Base-by-base conservation (phyloP, 2,797 vertebrate species). In the Tinamus major region DNA sequence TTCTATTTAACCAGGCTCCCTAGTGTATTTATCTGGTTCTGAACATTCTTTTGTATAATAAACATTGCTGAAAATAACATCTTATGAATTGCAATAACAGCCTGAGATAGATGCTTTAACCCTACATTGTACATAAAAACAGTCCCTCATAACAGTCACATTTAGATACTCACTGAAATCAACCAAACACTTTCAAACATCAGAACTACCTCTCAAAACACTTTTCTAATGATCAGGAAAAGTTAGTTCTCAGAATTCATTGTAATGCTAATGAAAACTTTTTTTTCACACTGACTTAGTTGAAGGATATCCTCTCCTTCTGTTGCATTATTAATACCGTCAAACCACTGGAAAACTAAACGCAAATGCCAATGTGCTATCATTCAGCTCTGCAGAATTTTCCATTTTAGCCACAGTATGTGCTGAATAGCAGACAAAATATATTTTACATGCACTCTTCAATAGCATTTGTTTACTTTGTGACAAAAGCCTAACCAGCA, bases 301-400 rank as follows among this genome's bases (percentile, higher is more conserved):
- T 91, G 93, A 95, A 96, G 96, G 94, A 96, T 97, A 96, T 95
- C 91, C 93, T 97, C 96, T 95, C 93, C 94, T 96, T 71, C 87
- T 93, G 70, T 71, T 97, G 90, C 92, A 97, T 97, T 97, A 96
- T 97, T 97, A 96, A 97, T 96, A 87, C 74, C 24, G 8, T 91
- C 95, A 96, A 95, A 97, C 96, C 94, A 92, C 91, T 96, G 95
- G 96, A 97, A 97, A 97, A 97, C 93, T 92, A 96, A 97, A 94
- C 87, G 85, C 91, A 96, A 96, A 96, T 96, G 94, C 93, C 96
- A 97, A 89, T 95, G 70, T 81, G 90, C 90, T 96, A 92, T 96
- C 97, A 67, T 89, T 95, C 61, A 0, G 51, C 94, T 90, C 85
- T 74, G 70, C 89, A 96, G 90, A 96, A 97, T 90, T 96, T 97